Evolutionary conservation across 2,113 vertebrate genomes (phyloP).

Genomic region (Girardinichthys multiradiatus): DNA sequence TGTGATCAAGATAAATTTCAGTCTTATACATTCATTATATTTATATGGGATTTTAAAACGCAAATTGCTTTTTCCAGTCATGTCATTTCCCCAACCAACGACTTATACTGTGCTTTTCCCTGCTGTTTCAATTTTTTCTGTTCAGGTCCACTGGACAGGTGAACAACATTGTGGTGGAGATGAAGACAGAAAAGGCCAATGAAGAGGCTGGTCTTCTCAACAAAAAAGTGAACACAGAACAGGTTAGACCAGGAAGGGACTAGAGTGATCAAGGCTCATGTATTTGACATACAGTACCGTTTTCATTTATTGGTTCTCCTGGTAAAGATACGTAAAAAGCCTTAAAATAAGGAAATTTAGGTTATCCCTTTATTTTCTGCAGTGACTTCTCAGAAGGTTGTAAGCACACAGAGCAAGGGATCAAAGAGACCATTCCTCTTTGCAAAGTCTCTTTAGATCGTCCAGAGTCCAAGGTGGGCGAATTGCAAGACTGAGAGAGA

Average conservation of each 20-base stretch:
- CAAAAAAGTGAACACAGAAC: constrained; percentile 63
- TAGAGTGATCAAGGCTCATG: neutral
- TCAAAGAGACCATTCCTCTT: too few species aligned
- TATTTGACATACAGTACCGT: neutral
- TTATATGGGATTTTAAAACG: too few species aligned
- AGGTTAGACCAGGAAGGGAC: constrained; percentile 70
- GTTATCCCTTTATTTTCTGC: too few species aligned
- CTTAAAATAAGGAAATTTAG: too few species aligned
- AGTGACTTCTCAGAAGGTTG: neutral
- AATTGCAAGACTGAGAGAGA: too few species aligned
- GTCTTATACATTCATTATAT: neutral
- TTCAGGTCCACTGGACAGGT: constrained; percentile 67
- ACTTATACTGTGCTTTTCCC: neutral
- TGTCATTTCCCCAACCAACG: neutral
- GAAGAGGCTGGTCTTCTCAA: constrained; percentile 82
- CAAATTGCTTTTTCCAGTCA: neutral
- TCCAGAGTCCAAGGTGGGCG: too few species aligned
- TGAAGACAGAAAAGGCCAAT: constrained; percentile 82
- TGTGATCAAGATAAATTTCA: neutral
- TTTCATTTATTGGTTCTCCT: too few species aligned
- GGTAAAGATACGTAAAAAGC: too few species aligned
- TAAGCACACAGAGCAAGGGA: too few species aligned
- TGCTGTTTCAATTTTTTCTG: neutral
- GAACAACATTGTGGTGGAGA: constrained; percentile 81
- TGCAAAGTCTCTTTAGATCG: too few species aligned